Base-by-base conservation (phyloP, 2,797 vertebrate species). In the Galagoides demidoff region DNA sequence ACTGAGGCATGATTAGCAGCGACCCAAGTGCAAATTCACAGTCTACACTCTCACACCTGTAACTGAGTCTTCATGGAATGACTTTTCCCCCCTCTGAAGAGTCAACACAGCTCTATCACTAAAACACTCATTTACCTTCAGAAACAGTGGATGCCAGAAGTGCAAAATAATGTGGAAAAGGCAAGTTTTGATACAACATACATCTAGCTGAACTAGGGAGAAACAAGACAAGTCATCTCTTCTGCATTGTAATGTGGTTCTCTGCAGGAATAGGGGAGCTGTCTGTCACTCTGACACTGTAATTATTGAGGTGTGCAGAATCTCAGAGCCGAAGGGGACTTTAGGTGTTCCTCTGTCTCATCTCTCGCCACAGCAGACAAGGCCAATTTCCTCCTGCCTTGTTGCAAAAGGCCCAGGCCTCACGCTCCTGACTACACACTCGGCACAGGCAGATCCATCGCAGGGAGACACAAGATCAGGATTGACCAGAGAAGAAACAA, bases 51-150 rank as follows among this genome's bases (percentile, higher is more conserved):
- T 52, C 27, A 39, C 11, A 52, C 29, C 52, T 37, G 1, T 27
- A 52, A 85, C 5, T 1, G 25, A 37, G n/a, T 85, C 85, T 89
- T 37, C 17, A 11, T 1, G 31, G 52, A 25, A 66, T 29, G 68
- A 49, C 3, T 74, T 89, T 86, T 74, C 66, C 74, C 71, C 81
- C 43, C 34, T 70, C 39, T 20, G 19, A 66, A 81, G 76, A 45
- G 31, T 49, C 66, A 49, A 25, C 37, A 22, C 34, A 93, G 31
- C n/a, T 70, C n/a, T 83, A 89, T 43, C 27, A 29, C 55, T 74
- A 23, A 64, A 52, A 20, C 49, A 73, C 25, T 88, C 43, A 71
- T 23, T 90, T 63, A 76, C 45, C 89, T 85, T 96, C 29, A 64
- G 76, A 66, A 90, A 39, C 57, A 27, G n/a, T 29, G 37, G 78